Evolutionary conservation across 2,888 invertebrate genomes (phyloP), one percentile per base, ranked within the genome.

Genomic region (Oxyteleia sp.): DNA sequence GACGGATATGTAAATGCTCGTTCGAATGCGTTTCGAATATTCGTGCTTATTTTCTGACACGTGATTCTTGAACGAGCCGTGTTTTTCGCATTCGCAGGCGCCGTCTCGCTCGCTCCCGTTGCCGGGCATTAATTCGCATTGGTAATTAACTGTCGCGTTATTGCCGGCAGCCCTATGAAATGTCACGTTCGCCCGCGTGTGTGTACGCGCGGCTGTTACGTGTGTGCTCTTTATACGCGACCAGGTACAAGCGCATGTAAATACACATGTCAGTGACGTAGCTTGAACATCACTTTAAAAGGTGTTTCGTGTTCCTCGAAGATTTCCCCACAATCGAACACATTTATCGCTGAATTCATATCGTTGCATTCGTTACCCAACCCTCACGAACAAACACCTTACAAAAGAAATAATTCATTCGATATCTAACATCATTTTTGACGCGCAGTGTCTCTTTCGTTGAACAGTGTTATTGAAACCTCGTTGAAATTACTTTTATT

Each of bases 121-220:
- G 76, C 75, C 76, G 75, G 75, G 82, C 87, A 86, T 91, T 88
- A 88, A 89, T 90, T 90, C 89, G 87, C 88, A 76, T 84, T 87
- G 88, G 88, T 90, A 91, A 91, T 91, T 90, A 91, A 91, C 88
- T 84, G 87, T 84, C 88, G 88, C 90, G 89, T 91, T 90, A 91
- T 91, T 91, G 88, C 89, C 87, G 90, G 88, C 87, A 87, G 88
- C 82, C 66, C 87, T 88, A 90, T 88, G 84, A 85, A 82, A 86
- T 80, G 85, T 85, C 84, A 85, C 76, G 84, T 84, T 81, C 75
- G 41, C 66, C 43, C 68, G 49, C 29, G 74, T 75, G 45, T 41
- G 26, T 29, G 66, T 64, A 35, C 47, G 41, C 45, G 61, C 29
- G 49, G 43, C 29, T 29, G n/a, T 23, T 63, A 32, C 43, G 74